Base-by-base conservation (phyloP, 2,888 invertebrate species). In the Pyrgus malvae region DNA sequence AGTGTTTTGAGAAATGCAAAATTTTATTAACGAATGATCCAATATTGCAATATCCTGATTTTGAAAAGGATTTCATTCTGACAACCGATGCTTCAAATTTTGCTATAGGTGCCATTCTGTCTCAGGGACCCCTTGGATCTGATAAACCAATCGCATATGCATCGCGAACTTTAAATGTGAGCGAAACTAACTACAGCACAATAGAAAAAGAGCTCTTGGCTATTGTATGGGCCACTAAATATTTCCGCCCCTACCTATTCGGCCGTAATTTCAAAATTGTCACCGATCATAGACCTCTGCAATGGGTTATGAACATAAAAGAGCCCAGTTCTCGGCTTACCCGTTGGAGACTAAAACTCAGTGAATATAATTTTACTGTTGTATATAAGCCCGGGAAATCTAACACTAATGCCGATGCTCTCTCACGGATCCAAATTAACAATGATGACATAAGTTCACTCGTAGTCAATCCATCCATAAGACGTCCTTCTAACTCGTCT, bases 61-160 rank as follows among this genome's bases (percentile, higher is more conserved):
- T n/a, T n/a, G n/a, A n/a, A n/a, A n/a, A n/a, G n/a, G n/a, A n/a
- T n/a, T n/a, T n/a, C n/a, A n/a, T n/a, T n/a, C n/a, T n/a, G n/a
- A n/a, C 27, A 2, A 27, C 27, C 27, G 27, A 27, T 27, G 27
- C 27, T 2, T 27, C 27, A 8, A 27, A 27, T 9, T 3, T n/a
- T 2, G 27, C 27, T 2, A 27, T 27, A 9, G 27, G 27, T 27
- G 27, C 27, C 3, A 27, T 27, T 2, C 3, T 27, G 9, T 59
- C 58, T 6, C 62, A 62, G 46, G 58, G 59, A 3, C 21, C 49
- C 1, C 48, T 61, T 8, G 58, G 58, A 11, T 33, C 41, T 7
- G 49, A 59, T 48, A 53, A 58, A 49, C 56, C 64, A 8, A 48
- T 69, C 2, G 62, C 64, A 2, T 69, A 65, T 3, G 27, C 27